Evolutionary conservation across 23 tunicate species (phyloP).

Genomic region (Ascidia mentula): DNA sequence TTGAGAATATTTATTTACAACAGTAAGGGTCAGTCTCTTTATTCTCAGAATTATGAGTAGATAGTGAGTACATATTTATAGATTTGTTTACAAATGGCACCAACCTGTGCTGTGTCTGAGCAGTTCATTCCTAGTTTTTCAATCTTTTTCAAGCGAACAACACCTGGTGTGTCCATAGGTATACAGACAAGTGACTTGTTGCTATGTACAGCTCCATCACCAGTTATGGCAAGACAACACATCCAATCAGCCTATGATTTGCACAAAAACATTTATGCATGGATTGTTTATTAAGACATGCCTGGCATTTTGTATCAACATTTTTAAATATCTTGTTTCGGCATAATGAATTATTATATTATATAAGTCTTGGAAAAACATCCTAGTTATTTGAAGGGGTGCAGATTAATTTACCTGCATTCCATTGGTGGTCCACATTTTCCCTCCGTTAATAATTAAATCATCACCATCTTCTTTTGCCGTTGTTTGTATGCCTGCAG

Average conservation of each 20-base stretch:
- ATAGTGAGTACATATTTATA: too few species aligned
- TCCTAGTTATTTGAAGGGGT: too few species aligned
- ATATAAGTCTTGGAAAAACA: too few species aligned
- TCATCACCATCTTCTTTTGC: conserved; percentile 96
- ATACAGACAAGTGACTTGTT: conserved; percentile 91
- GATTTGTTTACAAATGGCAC: too few species aligned
- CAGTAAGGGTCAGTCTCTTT: too few species aligned
- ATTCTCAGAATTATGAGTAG: too few species aligned
- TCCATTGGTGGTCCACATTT: conserved; percentile 99
- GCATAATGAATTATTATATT: too few species aligned
- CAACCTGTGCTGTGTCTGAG: conserved; percentile 84
- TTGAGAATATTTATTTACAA: too few species aligned
- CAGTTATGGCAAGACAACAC: conserved; percentile 82
- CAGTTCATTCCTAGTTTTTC: conserved; percentile 90
- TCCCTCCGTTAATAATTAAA: conserved; percentile 84
- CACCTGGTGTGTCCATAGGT: conserved; percentile 95
- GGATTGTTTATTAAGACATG: too few species aligned
- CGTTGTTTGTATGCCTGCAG: conserved; percentile 57
- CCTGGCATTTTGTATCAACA: too few species aligned
- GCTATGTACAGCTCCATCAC: conserved; percentile 66
- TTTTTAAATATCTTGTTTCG: too few species aligned
- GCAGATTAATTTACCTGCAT: conserved; percentile 39
- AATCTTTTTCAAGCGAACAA: conserved; percentile 62
- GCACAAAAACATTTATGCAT: not conserved
- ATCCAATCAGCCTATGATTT: conserved; percentile 89